Evolutionary conservation across 2,113 vertebrate species (phyloP).

Genomic region (Phodopus roborovskii): DNA sequence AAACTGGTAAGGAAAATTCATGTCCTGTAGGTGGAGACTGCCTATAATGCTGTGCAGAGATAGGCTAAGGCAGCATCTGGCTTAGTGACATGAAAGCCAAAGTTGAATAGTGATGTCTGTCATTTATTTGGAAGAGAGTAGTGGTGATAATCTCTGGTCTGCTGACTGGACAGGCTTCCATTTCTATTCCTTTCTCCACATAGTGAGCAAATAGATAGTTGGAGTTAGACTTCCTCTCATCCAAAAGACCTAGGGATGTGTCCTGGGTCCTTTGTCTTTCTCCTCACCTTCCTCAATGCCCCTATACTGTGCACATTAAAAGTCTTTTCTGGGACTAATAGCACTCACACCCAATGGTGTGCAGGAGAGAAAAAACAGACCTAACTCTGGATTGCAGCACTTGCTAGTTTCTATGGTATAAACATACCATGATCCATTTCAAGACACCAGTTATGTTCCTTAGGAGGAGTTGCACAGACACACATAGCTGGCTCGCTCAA

Average conservation of each 20-base stretch:
- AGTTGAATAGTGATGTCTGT: neutral
- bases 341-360: neutral
- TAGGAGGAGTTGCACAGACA: neutral
- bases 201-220: neutral
- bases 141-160: neutral
- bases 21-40: neutral
- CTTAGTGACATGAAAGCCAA: neutral
- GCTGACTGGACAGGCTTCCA: neutral
- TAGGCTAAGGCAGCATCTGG: neutral
- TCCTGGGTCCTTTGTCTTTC: neutral
- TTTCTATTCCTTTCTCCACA: neutral
- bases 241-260: neutral
- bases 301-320: neutral
- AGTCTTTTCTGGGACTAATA: neutral
- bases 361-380: neutral
- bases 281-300: neutral
- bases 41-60: neutral
- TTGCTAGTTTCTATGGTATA: neutral
- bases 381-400: neutral
- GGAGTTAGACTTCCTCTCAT: neutral
- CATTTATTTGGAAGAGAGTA: neutral
- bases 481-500: neutral
- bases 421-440: neutral
- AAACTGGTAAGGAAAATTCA: slow-evolving; percentile 6
- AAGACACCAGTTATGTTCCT: neutral